A percentile compares a stretch with the other conserved stretches of the same genome.
Evolutionary conservation across 2,888 invertebrate species (phyloP).

Genomic region (Catocala nupta): DNA sequence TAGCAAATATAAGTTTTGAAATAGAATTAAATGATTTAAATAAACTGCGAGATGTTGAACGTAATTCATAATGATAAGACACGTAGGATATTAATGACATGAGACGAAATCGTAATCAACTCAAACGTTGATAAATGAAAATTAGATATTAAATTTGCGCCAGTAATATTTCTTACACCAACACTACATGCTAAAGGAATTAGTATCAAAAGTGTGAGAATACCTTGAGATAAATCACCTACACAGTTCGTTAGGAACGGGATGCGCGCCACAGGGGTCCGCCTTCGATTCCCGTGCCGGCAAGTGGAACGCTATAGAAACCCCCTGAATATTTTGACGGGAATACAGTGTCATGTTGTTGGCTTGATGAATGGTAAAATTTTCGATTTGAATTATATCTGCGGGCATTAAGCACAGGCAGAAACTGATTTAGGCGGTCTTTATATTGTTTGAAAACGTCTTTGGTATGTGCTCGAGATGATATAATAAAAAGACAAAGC

Average conservation of each 20-base stretch:
- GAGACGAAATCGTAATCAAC: neutral
- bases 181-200: constrained; percentile 82
- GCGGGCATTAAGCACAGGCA: neutral
- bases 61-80: too few species aligned
- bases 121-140: constrained; percentile 49
- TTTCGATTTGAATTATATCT: constrained; percentile 35
- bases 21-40: neutral
- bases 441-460: too few species aligned
- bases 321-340: constrained; percentile 84
- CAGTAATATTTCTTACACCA: constrained; percentile 69
- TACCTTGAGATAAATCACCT: constrained; percentile 61
- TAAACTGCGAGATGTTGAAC: too few species aligned
- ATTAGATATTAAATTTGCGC: constrained; percentile 53
- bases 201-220: constrained; percentile 75
- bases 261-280: constrained; percentile 79
- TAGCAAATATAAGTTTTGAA: constrained; percentile 1
- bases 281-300: constrained; percentile 78
- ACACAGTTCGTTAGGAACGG: constrained; percentile 84
- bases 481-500: neutral
- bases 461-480: too few species aligned
- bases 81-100: too few species aligned
- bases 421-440: neutral
- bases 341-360: constrained; percentile 71
- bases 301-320: constrained; percentile 80
- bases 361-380: constrained; percentile 72